Evolutionary conservation across 2,113 vertebrate species (phyloP).

Genomic region (Sander lucioperca): DNA sequence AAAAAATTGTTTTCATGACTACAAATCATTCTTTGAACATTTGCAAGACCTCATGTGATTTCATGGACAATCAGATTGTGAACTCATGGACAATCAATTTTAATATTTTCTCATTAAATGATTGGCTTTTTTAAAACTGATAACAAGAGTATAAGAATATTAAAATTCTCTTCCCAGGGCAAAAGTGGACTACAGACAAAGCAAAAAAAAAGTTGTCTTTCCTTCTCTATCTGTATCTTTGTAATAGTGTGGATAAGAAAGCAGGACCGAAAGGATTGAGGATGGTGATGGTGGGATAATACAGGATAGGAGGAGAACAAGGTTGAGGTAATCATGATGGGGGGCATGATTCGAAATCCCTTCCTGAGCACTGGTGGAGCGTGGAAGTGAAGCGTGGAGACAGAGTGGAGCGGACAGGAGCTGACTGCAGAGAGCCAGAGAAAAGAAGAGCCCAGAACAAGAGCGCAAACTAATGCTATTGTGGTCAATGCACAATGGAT

Average conservation of each 20-base stretch:
- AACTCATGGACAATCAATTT: constrained; percentile 57
- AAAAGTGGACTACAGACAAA: constrained; percentile 53
- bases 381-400: constrained; percentile 84
- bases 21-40: constrained; percentile 35
- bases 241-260: constrained; percentile 63
- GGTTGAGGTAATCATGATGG: constrained; percentile 61
- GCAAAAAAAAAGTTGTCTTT: constrained; percentile 48
- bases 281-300: constrained; percentile 53
- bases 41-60: constrained; percentile 40
- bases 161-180: constrained; percentile 45
- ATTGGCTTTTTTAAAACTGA: constrained; percentile 50
- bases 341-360: constrained; percentile 65
- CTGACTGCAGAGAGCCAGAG: constrained; percentile 84
- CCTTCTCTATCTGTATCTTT: constrained; percentile 53
- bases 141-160: constrained; percentile 35
- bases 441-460: constrained; percentile 82
- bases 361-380: constrained; percentile 73
- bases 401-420: constrained; percentile 89
- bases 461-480: constrained; percentile 90
- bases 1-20: constrained; percentile 7
- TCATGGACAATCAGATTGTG: constrained; percentile 42
- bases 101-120: constrained; percentile 61
- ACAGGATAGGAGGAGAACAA: constrained; percentile 53
- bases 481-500: constrained; percentile 86
- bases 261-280: constrained; percentile 20